A percentile compares a stretch with the other conserved stretches of the same genome.
Conservation (phyloP, 1,140 invertebrate species). For the Solenopsis invicta region DNA sequence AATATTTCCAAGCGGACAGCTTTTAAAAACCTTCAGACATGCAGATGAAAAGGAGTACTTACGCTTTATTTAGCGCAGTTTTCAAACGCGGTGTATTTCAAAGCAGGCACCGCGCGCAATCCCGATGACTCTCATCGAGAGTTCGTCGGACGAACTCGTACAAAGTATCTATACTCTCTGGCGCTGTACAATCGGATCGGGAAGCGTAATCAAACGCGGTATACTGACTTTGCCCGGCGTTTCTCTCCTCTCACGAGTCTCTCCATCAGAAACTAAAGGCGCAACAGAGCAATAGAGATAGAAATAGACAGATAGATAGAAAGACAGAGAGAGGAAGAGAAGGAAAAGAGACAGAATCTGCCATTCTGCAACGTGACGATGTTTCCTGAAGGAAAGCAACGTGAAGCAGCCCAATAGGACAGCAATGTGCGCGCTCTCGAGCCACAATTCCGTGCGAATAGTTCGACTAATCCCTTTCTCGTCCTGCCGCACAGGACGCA, state of each 20-base stretch:
- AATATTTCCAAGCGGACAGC: background rate
- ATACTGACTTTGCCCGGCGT: slow-evolving; percentile 60
- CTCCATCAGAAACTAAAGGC: slow-evolving; percentile 55
- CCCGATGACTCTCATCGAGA: slow-evolving; percentile 53
- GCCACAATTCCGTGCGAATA: slow-evolving; percentile 64
- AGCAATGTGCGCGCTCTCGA: slow-evolving; percentile 45
- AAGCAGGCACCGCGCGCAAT: slow-evolving; percentile 41
- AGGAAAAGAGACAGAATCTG: background rate
- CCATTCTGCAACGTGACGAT: slow-evolving; percentile 25
- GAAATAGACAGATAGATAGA: background rate
- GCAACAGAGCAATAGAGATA: background rate
- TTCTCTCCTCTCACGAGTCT: slow-evolving; percentile 30
- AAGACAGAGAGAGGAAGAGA: background rate
- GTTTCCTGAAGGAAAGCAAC: slow-evolving; percentile 57
- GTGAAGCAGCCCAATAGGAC: slow-evolving; percentile 34
- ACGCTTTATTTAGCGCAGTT: slow-evolving; percentile 59
- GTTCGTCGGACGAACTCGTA: slow-evolving; percentile 55
- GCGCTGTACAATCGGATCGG: slow-evolving; percentile 54
- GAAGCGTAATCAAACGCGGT: slow-evolving; percentile 69
- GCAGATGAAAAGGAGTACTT: slow-evolving; percentile 32
- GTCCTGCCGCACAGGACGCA: slow-evolving; percentile 49
- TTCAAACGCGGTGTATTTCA: slow-evolving; percentile 53
- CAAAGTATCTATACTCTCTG: slow-evolving; percentile 58
- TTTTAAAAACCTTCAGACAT: slow-evolving; percentile 33
- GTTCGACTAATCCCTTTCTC: slow-evolving; percentile 64